Evolutionary conservation across 30 jellyfish, hydroid and myxozoan genomes (phyloP).

Genomic region (Sanderia malayensis): DNA sequence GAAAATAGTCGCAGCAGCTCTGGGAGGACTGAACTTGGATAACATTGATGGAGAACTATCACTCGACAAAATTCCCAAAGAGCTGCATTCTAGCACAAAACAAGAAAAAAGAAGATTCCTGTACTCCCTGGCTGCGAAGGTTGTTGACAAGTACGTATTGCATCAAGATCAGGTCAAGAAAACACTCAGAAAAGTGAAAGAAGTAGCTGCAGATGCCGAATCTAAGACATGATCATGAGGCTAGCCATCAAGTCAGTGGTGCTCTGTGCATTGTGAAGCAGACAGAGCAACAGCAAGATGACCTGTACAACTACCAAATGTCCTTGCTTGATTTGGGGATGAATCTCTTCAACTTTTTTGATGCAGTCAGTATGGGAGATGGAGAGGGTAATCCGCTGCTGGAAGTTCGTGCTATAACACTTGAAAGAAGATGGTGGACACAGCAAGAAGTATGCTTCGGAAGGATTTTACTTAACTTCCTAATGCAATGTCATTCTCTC

Average conservation of each 20-base stretch:
- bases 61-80: not conserved
- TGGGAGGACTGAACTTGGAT: conserved; percentile 10
- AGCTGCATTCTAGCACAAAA: not conserved
- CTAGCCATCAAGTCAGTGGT: not conserved
- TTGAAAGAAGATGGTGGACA: no score
- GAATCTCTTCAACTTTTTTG: not conserved
- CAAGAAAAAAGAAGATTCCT: not conserved
- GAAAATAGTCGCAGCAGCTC: conserved; percentile 14
- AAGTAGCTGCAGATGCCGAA: not conserved
- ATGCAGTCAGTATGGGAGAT: no score
- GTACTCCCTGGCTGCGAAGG: conserved; percentile 1
- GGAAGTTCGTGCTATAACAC: no score
- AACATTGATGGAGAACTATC: conserved; percentile 14
- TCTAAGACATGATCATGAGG: not conserved
- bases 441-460: no score
- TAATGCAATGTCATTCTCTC: no score
- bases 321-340: not conserved
- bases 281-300: conserved; percentile 4
- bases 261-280: not conserved
- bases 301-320: not conserved
- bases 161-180: not conserved
- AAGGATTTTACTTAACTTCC: no score
- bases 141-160: conserved; percentile 5
- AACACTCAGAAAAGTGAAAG: not conserved
- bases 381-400: no score